Conservation (phyloP, 2,888 invertebrate genomes). For the Scaptomyza reducta region DNA sequence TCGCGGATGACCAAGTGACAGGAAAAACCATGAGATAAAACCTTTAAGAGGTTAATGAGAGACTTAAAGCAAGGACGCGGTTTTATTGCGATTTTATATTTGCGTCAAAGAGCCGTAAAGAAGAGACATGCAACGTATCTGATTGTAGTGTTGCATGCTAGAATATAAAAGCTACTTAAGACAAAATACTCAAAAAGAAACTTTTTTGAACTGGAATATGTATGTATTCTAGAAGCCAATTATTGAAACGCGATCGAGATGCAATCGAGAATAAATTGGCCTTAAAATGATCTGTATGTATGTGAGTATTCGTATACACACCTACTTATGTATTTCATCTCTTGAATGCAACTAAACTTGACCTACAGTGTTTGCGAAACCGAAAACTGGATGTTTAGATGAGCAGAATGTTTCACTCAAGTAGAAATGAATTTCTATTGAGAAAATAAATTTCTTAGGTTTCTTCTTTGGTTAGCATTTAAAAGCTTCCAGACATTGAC, state of each 20-base stretch:
- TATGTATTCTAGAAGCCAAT: slow-evolving; percentile 52
- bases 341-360: background rate
- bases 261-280: slow-evolving; percentile 60
- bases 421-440: background rate
- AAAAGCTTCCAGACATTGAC: too few relatives aligned
- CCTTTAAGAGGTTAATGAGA: background rate
- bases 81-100: slow-evolving; percentile 20
- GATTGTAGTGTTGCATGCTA: slow-evolving; percentile 71
- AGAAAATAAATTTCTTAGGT: too few relatives aligned
- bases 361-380: background rate
- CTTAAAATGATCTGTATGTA: slow-evolving; percentile 15
- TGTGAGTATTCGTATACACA: background rate
- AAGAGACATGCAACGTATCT: slow-evolving; percentile 65
- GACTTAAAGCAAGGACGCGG: background rate
- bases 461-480: too few relatives aligned
- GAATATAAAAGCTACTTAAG: slow-evolving; percentile 41
- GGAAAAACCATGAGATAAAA: background rate
- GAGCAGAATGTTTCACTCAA: background rate
- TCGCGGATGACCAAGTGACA: background rate
- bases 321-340: background rate
- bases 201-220: slow-evolving; percentile 33
- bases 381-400: background rate
- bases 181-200: slow-evolving; percentile 48
- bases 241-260: slow-evolving; percentile 68
- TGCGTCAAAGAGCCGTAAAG: slow-evolving; percentile 1